Evolutionary conservation across 92 coral and sea anemone species (phyloP).

Genomic region (Diadumene lineata): DNA sequence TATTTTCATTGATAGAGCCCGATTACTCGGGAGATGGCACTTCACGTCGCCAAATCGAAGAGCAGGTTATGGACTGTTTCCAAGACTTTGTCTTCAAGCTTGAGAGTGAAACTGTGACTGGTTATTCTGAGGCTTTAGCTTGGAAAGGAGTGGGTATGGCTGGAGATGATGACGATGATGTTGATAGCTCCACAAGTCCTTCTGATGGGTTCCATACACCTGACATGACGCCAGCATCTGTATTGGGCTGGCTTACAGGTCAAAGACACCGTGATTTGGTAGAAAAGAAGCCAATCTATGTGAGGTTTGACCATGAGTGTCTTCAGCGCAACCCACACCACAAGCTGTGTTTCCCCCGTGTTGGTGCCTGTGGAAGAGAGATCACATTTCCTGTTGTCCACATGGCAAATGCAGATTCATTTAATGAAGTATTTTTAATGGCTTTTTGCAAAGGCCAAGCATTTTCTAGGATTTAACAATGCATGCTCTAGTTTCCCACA

Average conservation of each 20-base stretch:
- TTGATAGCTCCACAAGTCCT: slow-evolving; percentile 11
- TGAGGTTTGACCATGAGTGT: slow-evolving; percentile 16
- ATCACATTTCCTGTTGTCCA: slow-evolving; percentile 37
- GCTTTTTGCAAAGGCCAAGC: slow-evolving; percentile 54
- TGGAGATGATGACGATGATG: slow-evolving; percentile 21
- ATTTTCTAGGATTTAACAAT: slow-evolving; percentile 38
- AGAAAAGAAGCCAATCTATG: not conserved
- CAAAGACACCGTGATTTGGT: slow-evolving; percentile 24
- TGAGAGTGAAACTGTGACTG: slow-evolving; percentile 43
- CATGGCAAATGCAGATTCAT: slow-evolving; percentile 25
- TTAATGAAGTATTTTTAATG: slow-evolving; percentile 19
- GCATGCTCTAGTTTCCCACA: too few relatives aligned
- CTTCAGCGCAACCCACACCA: slow-evolving; percentile 17
- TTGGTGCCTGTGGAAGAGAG: slow-evolving; percentile 30
- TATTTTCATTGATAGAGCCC: slow-evolving; percentile 24
- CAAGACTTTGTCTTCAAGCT: slow-evolving; percentile 41
- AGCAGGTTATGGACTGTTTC: slow-evolving; percentile 37
- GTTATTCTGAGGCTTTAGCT: slow-evolving; percentile 44
- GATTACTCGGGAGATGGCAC: slow-evolving; percentile 27
- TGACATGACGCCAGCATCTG: slow-evolving; percentile 29
- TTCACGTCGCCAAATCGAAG: slow-evolving; percentile 31
- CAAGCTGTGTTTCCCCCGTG: slow-evolving; percentile 30
- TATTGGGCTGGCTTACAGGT: slow-evolving; percentile 49
- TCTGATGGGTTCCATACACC: too few relatives aligned
- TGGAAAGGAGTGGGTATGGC: slow-evolving; percentile 15